phyloP scores from a whole-genome alignment of 1,140 invertebrate genomes.

The Harpegnathos saltator region DNA sequence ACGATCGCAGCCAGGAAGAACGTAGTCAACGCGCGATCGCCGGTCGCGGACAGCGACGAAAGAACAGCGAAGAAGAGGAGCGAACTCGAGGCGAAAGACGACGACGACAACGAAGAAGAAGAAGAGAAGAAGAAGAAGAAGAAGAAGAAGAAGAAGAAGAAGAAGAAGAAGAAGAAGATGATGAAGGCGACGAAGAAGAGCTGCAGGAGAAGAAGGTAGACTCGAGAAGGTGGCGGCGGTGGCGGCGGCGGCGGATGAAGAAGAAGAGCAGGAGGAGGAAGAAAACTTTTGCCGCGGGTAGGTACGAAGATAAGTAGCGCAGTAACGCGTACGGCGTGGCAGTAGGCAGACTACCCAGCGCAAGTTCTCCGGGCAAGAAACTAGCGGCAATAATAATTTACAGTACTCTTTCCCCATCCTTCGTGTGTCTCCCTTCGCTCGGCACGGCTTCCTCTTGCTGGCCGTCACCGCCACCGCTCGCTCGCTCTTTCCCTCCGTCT shows the following conservation, averaged over 20 bases:
- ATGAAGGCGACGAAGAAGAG: constrained; percentile 1
- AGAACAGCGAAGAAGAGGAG: background rate
- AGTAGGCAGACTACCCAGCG: constrained; percentile 53
- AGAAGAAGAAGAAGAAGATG: too few species aligned
- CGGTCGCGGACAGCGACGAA: constrained; percentile 34
- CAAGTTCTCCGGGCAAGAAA: constrained; percentile 69
- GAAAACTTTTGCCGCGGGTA: constrained; percentile 46
- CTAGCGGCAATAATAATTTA: constrained; percentile 75
- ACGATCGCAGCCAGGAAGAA: constrained; percentile 24
- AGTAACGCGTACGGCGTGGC: constrained; percentile 64
- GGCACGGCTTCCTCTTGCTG: constrained; percentile 2
- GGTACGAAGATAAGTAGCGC: constrained; percentile 67
- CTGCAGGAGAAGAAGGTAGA: background rate
- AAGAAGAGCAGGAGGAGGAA: constrained; percentile 5
- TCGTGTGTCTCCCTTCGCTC: background rate
- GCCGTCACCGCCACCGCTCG: background rate
- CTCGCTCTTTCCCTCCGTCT: background rate
- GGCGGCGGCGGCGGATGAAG: too few species aligned
- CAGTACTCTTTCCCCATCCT: constrained; percentile 61
- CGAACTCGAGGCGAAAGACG: background rate
- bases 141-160: background rate
- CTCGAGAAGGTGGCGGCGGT: background rate
- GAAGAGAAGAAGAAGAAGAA: background rate
- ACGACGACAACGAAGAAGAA: constrained; percentile 8
- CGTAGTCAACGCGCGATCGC: constrained; percentile 26